Conservation (phyloP, 1,140 invertebrate genomes). For the Platyscapa corneri region DNA sequence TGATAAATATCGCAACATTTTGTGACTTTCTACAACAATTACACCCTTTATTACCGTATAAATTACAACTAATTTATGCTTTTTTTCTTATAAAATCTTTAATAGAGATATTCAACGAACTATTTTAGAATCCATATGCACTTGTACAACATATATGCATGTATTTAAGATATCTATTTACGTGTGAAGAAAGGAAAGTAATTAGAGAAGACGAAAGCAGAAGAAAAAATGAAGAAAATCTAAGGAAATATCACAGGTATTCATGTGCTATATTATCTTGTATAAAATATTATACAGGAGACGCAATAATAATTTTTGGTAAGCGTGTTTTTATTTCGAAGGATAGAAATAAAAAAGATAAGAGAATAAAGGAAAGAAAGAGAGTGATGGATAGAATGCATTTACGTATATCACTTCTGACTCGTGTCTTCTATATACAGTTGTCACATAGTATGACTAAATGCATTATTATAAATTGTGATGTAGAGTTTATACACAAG, state of each 20-base stretch:
- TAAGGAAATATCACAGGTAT: neutral
- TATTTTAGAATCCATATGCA: conserved; percentile 22
- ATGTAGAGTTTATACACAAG: no score
- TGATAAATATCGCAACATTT: conserved; percentile 28
- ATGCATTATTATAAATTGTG: no score
- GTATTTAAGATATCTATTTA: conserved; percentile 54
- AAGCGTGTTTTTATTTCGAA: neutral
- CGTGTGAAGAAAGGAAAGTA: no score
- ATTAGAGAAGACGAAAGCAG: no score
- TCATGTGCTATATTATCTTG: no score
- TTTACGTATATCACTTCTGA: no score
- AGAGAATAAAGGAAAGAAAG: no score
- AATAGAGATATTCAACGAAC: conserved; percentile 40
- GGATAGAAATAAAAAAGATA: no score
- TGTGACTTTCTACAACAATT: conserved; percentile 40
- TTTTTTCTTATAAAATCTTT: conserved; percentile 4
- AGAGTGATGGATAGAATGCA: no score
- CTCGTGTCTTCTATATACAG: neutral
- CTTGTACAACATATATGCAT: conserved; percentile 35
- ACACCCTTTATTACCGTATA: neutral
- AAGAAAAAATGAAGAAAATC: conserved; percentile 43
- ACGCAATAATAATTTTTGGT: neutral
- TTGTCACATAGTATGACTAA: no score
- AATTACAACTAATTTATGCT: neutral
- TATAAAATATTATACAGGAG: neutral